Evolutionary conservation across 2,797 vertebrate species (phyloP), one percentile per base, ranked within the genome.

Genomic region (Austrolebias charrua): DNA sequence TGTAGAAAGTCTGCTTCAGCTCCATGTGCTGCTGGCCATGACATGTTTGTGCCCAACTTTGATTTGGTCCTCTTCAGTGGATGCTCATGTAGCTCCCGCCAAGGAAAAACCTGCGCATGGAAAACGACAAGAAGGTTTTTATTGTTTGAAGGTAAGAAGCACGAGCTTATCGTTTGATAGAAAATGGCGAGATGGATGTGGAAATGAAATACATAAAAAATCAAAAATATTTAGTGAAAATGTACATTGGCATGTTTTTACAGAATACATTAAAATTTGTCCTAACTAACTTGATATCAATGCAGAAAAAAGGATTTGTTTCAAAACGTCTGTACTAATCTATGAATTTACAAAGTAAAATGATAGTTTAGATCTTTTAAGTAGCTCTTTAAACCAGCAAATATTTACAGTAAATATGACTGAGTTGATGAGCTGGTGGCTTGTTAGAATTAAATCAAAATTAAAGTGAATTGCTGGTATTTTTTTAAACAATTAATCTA

Each of bases 21-120:
- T 61, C 70, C 69, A 79, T 81, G 87, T 83, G 86, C 84, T 83
- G 71, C 93, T 92, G 0, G 92, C 94, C 83, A 90, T 93, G 94
- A 48, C 92, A 93, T 90, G 89, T 79, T 93, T 94, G 4, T 95
- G 94, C 93, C 94, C 91, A 56, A 86, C 88, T 52, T 94, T 77
- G 71, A 91, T 94, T 92, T 95, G 93, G 86, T 96, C 94, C 1
- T 84, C 81, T 60, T 90, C 82, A 89, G 76, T 44, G 84, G 82
- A 90, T 76, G 16, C 92, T 92, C 92, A 89, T 87, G 69, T 91
- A 93, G 88, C 86, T 79, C 19, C 83, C 53, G 69, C 93, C 91
- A 7, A 80, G 14, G 2, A 90, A 89, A 0, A 76, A 90, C 87
- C 94, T 95, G 84, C 1, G 60, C 67, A 66, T 75, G 51, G 68